Base-by-base conservation (phyloP, 92 coral and sea anemone genomes). In the Parazoanthus darwini region DNA sequence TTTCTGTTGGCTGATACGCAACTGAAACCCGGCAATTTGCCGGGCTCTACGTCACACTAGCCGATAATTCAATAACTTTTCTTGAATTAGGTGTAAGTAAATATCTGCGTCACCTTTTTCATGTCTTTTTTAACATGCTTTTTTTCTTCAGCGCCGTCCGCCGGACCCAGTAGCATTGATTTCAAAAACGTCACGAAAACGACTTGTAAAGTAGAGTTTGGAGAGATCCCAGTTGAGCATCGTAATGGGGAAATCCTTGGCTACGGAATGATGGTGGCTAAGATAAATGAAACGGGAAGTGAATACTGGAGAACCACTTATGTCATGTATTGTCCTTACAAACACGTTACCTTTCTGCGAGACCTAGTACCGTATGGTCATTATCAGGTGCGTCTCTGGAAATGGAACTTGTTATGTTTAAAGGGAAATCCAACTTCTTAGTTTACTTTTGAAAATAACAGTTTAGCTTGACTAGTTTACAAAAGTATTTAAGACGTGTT, bases 201-300 rank as follows among this genome's bases (percentile, higher is more conserved):
- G 25, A 23, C 44, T 10, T 84, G 66, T 7, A 48, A 26, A 11
- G 8, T 84, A 36, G 14, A 2, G 66, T 84, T 84, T 72, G 79
- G 13, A n/a, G 6, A 10, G 14, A 84, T 84, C 44, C 68, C 43
- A 11, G 39, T 5, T 46, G 78, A 26, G 2, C 20, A 71, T 11
- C 65, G 46, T 3, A 84, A 84, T 20, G 87, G 87, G 42, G 14
- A 84, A 50, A 46, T 84, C 42, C 46, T 84, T 68, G 87, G 79
- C 13, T 84, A 84, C 37, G 43, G 22, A 72, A 84, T 84, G 87
- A 66, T 15, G 13, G 14, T 84, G 13, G 14, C 44, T 16, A 84
- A 84, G 26, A 0, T 84, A 29, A 44, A 48, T 26, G 43, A 71
- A 25, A 51, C 79, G 26, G 59, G 66, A 70, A 33, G 22, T 15